Evolutionary conservation across 2,888 invertebrate genomes (phyloP), one percentile per base, ranked within the genome.

Genomic region (Cerceris rybyensis): DNA sequence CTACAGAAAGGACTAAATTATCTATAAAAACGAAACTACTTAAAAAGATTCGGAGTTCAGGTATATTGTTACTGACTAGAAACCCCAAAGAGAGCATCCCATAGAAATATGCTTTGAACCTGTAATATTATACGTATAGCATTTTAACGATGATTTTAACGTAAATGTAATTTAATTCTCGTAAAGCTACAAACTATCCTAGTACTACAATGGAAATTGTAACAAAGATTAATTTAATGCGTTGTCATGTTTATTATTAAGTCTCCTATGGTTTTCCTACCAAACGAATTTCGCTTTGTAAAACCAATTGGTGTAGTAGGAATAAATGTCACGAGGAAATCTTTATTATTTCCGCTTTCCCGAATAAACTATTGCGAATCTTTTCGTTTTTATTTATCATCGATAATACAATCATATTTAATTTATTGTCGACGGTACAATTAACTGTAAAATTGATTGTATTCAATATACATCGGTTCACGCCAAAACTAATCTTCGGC

Each of bases 241-340:
- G 60, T 49, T 49, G 77, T 55, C 61, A 61, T 70, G 55, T 59
- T 28, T 28, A 52, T 55, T 58, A 49, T 46, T 59, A 63, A 17
- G 43, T 61, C 16, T 42, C 50, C 9, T 6, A 61, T 39, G 39
- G 57, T 52, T 13, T 76, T 76, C 49, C n/a, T 46, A 59, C 58
- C 28, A 39, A 7, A 17, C 6, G 52, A 39, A 8, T 58, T 58
- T 74, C 41, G 42, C n/a, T 73, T 57, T 50, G 42, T 54, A 14
- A 39, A 46, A 69, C 16, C 11, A 43, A 65, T 55, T 54, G 58
- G 63, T 75, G 68, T 60, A 75, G 41, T 75, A 69, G 55, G 52
- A 76, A 69, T 76, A 75, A 70, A 77, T 66, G 57, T 70, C 70
- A 17, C 57, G 43, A 67, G 41, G n/a, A 66, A 42, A 67, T 49